Percentiles rank a stretch among this genome's conserved stretches.
phyloP scores from a whole-genome alignment of 2,113 vertebrate species.

The Chlamydotis undulata region DNA sequence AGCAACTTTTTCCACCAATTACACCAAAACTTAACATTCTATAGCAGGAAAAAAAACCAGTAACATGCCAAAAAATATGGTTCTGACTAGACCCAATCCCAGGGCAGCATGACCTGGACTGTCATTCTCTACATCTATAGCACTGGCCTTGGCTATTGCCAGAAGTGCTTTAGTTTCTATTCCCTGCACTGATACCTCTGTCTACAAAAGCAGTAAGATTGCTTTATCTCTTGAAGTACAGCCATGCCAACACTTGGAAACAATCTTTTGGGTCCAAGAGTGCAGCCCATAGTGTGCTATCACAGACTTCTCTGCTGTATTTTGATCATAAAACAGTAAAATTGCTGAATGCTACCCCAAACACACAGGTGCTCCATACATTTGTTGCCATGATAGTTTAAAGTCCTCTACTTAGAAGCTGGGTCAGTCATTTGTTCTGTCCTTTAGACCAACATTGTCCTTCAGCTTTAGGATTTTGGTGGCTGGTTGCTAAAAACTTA shows the following conservation, averaged over 20 bases:
- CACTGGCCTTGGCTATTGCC: background rate
- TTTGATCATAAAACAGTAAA: background rate
- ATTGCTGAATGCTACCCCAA: background rate
- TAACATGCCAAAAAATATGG: background rate
- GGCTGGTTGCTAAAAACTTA: background rate
- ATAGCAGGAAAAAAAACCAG: background rate
- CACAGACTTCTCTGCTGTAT: background rate
- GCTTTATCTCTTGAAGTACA: background rate
- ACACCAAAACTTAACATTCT: background rate
- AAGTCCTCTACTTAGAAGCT: background rate
- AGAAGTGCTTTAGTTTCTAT: background rate
- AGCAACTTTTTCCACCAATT: background rate
- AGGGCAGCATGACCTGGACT: background rate
- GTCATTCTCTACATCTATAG: background rate
- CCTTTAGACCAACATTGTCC: background rate
- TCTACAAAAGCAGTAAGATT: background rate
- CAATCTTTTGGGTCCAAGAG: background rate
- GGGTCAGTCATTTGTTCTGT: background rate
- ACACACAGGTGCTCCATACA: background rate
- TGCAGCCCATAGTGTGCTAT: background rate
- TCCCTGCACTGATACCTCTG: rapidly evolving
- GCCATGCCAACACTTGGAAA: background rate
- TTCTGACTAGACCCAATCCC: background rate
- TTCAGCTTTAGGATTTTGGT: background rate
- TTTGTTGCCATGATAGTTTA: background rate